Percentiles rank a stretch among this genome's conserved stretches.
Conservation (phyloP, 2,888 invertebrate genomes). For the Chironomus tentans region DNA sequence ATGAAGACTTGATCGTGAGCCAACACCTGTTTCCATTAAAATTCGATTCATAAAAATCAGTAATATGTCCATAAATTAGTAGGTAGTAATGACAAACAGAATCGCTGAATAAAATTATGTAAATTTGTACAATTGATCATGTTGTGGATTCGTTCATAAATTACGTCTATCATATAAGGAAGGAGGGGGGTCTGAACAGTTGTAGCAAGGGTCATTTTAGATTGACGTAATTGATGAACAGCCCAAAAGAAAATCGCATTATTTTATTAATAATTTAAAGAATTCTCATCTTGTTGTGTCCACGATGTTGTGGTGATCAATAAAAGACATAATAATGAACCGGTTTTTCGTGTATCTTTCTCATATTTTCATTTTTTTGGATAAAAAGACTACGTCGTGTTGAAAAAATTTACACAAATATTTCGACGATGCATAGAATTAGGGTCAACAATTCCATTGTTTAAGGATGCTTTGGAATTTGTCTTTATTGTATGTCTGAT, state of each 20-base stretch:
- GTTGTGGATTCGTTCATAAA: too few relatives aligned
- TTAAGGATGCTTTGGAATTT: background rate
- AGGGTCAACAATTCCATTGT: conserved; percentile 11
- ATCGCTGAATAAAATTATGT: too few relatives aligned
- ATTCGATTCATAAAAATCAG: too few relatives aligned
- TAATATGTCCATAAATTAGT: too few relatives aligned
- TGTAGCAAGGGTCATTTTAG: too few relatives aligned
- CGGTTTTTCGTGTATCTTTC: conserved; percentile 23
- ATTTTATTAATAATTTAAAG: background rate
- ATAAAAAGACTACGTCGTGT: background rate
- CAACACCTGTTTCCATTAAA: too few relatives aligned
- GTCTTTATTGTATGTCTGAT: background rate
- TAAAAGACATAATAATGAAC: conserved; percentile 17
- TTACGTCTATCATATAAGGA: too few relatives aligned
- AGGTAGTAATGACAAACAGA: too few relatives aligned
- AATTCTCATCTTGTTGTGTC: background rate
- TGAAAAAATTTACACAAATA: conserved; percentile 13
- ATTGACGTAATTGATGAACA: background rate
- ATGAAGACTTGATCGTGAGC: too few relatives aligned
- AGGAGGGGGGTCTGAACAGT: too few relatives aligned
- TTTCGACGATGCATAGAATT: conserved; percentile 5
- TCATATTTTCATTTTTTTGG: background rate
- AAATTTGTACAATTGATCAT: too few relatives aligned
- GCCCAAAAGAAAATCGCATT: background rate
- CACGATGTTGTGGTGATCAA: conserved; percentile 10